Evolutionary conservation across 1,140 invertebrate species (phyloP), one percentile per base, ranked within the genome.

Genomic region (Scaptodrosophila lebanonensis): DNA sequence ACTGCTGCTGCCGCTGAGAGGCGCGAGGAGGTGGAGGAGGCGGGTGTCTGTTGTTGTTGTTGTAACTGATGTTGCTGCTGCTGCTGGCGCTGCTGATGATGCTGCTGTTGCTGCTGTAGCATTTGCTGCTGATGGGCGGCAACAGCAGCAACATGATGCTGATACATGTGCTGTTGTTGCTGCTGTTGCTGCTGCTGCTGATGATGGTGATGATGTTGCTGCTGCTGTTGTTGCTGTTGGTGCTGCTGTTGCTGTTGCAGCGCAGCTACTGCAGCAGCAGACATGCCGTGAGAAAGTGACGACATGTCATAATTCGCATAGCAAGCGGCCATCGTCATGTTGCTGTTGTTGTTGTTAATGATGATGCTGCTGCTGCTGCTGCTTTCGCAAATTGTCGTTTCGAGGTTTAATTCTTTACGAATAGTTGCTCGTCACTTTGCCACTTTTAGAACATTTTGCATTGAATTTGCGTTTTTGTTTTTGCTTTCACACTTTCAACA

Each of bases 241-340:
- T 77, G 75, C 25, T 70, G 44, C 47, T 72, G 43, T 45, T 84
- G 75, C 29, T 84, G 82, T 29, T 84, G 79, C 20, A 79, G 69
- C n/a, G 72, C 72, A 20, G 72, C 71, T 32, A 70, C 72, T 1
- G 71, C 59, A 52, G 70, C 53, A 43, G 58, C 48, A 35, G 64
- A 62, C 52, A 57, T 50, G 36, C 48, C 29, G 18, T 60, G 67
- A 15, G 73, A 66, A 11, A 75, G 52, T 29, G 75, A 75, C 39
- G 73, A 79, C 79, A 87, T 85, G 65, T 87, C 86, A 65, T 87
- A 87, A 48, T 83, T 87, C 44, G 85, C 82, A 64, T 86, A 87
- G 43, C 85, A 87, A 35, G 85, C 85, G 33, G 86, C 84, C 86
- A 87, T 87, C 59, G 85, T 86, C 85, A 87, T 87, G n/a, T n/a